Evolutionary conservation across 2,113 vertebrate species (phyloP), one percentile per base, ranked within the genome.

Genomic region (Sorex fumeus): DNA sequence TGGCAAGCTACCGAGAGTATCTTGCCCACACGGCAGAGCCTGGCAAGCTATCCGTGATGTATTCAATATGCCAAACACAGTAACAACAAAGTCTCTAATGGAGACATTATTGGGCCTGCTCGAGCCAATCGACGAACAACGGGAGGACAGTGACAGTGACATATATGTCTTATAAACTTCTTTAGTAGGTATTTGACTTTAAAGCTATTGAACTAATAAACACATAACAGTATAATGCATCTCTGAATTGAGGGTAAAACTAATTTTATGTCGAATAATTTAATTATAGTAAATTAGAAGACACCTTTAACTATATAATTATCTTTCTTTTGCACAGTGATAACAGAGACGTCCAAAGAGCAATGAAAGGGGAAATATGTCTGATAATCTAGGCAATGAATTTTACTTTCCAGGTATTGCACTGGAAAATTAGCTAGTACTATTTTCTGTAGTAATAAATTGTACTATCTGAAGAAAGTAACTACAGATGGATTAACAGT

Each of bases 391-490:
- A 32, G 94, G 95, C 90, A 96, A 66, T 88, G 90, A 97, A 94
- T 97, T 97, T 69, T 72, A 96, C 93, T 96, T 96, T 97, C 93
- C 90, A 97, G 90, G 85, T 96, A 87, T 71, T 84, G 96, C 91
- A 76, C 32, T 96, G 67, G 71, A 94, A 98, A 98, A 98, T 96
- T 96, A 97, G 45, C 50, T 94, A 30, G 71, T 95, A 88, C 79
- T 96, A 93, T 96, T 96, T 97, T 96, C 92, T 92, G 13, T 91
- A 60, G 78, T 82, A 96, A 97, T 97, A 97, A 97, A 97, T 96
- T 79, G 83, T 97, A 96, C 95, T 97, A 97, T 97, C 97, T 97
- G 93, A 96, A 95, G 91, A 97, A 96, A 96, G 79, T 3, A 64
- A 95, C 90, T 93, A 47, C 81, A 96, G 91, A 95, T 93, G 83